phyloP scores from a whole-genome alignment of 2,797 vertebrate species.

The Coracias cyanogaster region DNA sequence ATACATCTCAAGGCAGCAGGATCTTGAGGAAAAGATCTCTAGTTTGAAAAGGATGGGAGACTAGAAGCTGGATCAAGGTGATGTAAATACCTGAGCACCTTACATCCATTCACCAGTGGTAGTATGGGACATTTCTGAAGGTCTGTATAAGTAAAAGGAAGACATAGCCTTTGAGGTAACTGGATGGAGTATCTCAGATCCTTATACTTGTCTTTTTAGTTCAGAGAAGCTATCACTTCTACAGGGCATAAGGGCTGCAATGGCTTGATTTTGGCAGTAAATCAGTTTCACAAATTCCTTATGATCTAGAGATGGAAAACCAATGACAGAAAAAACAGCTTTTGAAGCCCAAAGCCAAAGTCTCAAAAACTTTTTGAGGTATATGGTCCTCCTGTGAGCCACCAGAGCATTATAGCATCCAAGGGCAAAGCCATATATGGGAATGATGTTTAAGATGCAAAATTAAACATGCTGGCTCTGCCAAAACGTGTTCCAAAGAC shows the following conservation, averaged over 20 bases:
- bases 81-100: background rate
- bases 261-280: background rate
- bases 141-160: background rate
- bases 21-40: background rate
- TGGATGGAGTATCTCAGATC: background rate
- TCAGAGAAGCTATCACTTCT: background rate
- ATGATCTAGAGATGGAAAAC: background rate
- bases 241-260: background rate
- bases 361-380: background rate
- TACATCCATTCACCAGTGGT: background rate
- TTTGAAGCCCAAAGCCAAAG: background rate
- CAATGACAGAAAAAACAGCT: background rate
- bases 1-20: background rate
- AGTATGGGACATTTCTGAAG: background rate
- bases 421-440: background rate
- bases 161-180: background rate
- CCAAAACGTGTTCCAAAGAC: background rate
- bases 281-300: background rate
- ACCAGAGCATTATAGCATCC: background rate
- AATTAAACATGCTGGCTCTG: background rate
- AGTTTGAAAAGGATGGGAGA: background rate
- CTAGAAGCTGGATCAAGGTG: background rate
- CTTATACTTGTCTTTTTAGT: background rate
- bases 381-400: background rate
- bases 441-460: background rate